Percentiles rank a stretch among this genome's conserved stretches.
phyloP scores from a whole-genome alignment of 2,797 vertebrate species.

The Anableps anableps region DNA sequence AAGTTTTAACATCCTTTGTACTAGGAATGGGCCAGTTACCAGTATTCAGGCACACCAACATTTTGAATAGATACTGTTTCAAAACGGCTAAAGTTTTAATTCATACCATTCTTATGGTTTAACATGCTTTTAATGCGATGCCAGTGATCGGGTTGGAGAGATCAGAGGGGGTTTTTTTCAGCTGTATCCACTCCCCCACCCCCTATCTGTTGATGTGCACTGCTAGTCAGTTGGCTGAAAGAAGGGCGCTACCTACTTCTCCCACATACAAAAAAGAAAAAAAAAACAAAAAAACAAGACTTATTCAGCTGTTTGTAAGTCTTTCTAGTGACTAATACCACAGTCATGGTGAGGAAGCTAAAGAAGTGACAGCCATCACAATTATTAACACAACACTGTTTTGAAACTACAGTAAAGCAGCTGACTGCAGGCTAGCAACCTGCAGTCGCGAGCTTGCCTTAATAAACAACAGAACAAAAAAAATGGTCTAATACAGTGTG shows the following conservation, averaged over 20 bases:
- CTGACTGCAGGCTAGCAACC: no score
- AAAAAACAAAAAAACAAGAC: no score
- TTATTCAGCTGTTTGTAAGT: neutral
- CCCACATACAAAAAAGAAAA: neutral
- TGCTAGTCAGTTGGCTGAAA: slow-evolving; percentile 1
- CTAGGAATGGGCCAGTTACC: no score
- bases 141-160: neutral
- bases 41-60: no score
- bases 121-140: neutral
- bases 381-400: neutral
- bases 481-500: neutral
- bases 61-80: no score
- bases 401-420: neutral
- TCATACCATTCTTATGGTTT: neutral
- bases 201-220: neutral
- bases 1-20: neutral
- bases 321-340: neutral
- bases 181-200: neutral
- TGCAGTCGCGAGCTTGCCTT: no score
- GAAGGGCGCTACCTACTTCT: neutral
- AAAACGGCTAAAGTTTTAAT: no score
- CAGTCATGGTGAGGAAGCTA: neutral
- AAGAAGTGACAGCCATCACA: no score
- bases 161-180: neutral
- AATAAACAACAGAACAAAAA: neutral